phyloP scores from a whole-genome alignment of 2,888 invertebrate genomes.

The Scotopteryx bipunctaria region DNA sequence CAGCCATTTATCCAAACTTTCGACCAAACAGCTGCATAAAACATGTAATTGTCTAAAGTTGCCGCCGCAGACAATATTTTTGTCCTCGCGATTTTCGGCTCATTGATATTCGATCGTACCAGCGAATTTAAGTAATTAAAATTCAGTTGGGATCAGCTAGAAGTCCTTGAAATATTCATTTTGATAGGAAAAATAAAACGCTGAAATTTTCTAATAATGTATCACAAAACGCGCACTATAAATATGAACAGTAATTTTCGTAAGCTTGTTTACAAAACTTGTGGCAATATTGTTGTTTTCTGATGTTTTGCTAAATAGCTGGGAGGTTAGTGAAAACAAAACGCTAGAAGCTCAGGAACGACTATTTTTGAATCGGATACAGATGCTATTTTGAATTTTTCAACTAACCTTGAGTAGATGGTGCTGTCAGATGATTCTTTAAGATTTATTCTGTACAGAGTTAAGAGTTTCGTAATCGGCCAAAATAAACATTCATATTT shows the following conservation, averaged over 20 bases:
- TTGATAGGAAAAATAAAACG: not conserved
- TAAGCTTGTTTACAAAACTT: conserved; percentile 27
- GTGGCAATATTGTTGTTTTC: conserved; percentile 22
- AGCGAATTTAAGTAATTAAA: not conserved
- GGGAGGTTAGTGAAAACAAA: conserved; percentile 54
- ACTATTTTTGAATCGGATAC: conserved; percentile 73
- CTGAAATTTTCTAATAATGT: conserved; percentile 13
- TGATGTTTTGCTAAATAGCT: conserved; percentile 26
- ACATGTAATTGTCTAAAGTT: conserved; percentile 30
- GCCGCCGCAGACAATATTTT: conserved; percentile 16
- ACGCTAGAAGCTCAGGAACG: conserved; percentile 18
- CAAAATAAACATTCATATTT: conserved; percentile 80
- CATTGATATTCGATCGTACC: conserved; percentile 4
- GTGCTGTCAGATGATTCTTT: conserved; percentile 67
- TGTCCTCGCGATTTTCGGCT: not conserved
- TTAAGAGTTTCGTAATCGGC: conserved; percentile 76
- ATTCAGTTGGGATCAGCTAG: not conserved
- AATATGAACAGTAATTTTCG: conserved; percentile 1
- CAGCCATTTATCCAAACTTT: conserved; percentile 42
- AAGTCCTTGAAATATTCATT: conserved; percentile 3
- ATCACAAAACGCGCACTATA: conserved; percentile 6
- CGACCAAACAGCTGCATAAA: conserved; percentile 32
- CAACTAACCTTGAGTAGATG: conserved; percentile 67
- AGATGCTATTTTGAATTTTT: conserved; percentile 49
- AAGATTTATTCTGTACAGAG: conserved; percentile 68